phyloP scores from a whole-genome alignment of 1,140 invertebrate species.

The Pogonus chalceus region DNA sequence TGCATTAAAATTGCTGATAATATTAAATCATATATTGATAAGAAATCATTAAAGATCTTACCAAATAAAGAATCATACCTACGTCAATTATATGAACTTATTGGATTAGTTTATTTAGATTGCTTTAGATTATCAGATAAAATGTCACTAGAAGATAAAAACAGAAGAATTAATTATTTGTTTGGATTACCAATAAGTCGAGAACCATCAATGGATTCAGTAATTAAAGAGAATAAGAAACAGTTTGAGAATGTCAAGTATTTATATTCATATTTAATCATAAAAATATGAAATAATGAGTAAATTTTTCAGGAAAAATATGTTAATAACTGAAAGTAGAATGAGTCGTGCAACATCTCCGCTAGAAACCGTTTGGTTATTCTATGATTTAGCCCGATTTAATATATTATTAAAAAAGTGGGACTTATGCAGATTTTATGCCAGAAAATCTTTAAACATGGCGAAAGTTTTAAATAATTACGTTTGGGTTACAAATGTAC shows the following conservation, averaged over 20 bases:
- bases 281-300: not conserved
- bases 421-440: constrained; percentile 42
- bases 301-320: constrained; percentile 23
- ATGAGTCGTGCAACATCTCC: constrained; percentile 21
- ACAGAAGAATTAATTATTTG: constrained; percentile 24
- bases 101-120: constrained; percentile 24
- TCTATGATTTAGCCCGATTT: constrained; percentile 40
- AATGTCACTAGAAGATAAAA: constrained; percentile 19
- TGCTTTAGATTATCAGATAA: constrained; percentile 24
- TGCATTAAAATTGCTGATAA: constrained; percentile 39
- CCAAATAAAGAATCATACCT: constrained; percentile 25
- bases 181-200: constrained; percentile 25
- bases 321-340: constrained; percentile 21
- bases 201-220: constrained; percentile 29
- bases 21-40: constrained; percentile 30
- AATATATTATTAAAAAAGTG: constrained; percentile 40
- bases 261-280: not conserved
- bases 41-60: constrained; percentile 25
- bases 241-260: constrained; percentile 27
- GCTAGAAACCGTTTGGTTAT: constrained; percentile 36
- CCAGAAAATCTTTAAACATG: constrained; percentile 31
- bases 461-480: constrained; percentile 23
- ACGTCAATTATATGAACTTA: constrained; percentile 21
- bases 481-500: constrained; percentile 41
- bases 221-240: constrained; percentile 24